Evolutionary conservation across 1,140 invertebrate species (phyloP).

Genomic region (Arion vulgaris): DNA sequence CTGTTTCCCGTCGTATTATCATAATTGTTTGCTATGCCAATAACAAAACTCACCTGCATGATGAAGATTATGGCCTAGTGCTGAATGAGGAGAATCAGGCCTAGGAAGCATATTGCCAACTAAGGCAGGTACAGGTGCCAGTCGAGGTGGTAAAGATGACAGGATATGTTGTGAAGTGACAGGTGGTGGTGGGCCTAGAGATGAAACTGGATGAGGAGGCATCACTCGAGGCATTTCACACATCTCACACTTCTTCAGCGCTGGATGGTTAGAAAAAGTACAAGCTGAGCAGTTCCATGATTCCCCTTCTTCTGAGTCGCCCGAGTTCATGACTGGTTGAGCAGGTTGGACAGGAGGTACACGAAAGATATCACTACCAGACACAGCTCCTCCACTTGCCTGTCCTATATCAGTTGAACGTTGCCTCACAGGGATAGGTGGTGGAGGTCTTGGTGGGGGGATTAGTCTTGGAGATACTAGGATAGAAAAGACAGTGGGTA

Average conservation of each 20-base stretch:
- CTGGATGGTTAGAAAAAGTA: constrained; percentile 92
- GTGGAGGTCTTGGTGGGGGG: constrained; percentile 27
- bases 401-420: neutral
- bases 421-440: constrained; percentile 27
- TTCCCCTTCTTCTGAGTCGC: constrained; percentile 68
- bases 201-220: constrained; percentile 20
- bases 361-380: constrained; percentile 49
- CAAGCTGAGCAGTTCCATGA: constrained; percentile 90
- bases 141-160: constrained; percentile 5
- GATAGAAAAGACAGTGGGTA: neutral
- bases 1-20: too few species aligned
- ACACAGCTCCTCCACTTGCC: neutral
- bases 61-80: constrained; percentile 1
- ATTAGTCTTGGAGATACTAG: neutral
- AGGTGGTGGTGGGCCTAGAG: constrained; percentile 17
- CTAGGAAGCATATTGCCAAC: neutral
- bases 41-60: constrained; percentile 33
- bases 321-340: constrained; percentile 46
- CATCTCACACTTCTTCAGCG: constrained; percentile 89
- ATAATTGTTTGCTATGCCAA: too few species aligned
- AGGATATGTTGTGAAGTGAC: neutral
- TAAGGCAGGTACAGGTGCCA: neutral
- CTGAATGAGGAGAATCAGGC: neutral
- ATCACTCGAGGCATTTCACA: constrained; percentile 82
- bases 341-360: constrained; percentile 54